Conservation (phyloP, 1,140 invertebrate species). For the Dinothrombium tinctorium region DNA sequence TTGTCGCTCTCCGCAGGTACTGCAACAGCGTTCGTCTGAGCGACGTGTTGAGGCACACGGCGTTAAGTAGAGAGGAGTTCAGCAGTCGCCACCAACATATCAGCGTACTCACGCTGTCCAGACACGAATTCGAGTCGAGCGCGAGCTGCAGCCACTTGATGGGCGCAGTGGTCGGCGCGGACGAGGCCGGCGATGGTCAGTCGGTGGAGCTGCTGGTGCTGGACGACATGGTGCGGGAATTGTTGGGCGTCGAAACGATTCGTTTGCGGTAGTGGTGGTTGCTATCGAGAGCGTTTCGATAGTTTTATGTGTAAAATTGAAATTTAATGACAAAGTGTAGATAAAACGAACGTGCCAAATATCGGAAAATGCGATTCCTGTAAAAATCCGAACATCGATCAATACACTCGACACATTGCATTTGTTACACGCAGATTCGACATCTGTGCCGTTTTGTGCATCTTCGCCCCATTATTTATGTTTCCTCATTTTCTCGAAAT, state of each 20-base stretch:
- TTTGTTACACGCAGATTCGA: too few relatives aligned
- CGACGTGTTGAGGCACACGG: conserved; percentile 11
- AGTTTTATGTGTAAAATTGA: neutral
- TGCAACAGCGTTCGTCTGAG: neutral
- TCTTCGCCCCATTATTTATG: too few relatives aligned
- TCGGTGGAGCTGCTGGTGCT: conserved; percentile 9
- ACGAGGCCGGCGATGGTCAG: conserved; percentile 1
- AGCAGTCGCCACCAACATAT: conserved; percentile 5
- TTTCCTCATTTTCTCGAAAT: too few relatives aligned
- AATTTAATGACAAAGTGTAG: too few relatives aligned
- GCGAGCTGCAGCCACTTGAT: neutral
- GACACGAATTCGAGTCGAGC: conserved; percentile 12
- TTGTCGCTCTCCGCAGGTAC: too few relatives aligned
- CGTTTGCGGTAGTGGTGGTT: conserved; percentile 11
- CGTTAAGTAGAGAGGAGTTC: conserved; percentile 10
- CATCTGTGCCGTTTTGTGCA: too few relatives aligned
- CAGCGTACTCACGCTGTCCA: conserved; percentile 10
- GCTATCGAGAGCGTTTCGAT: too few relatives aligned
- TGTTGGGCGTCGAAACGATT: conserved; percentile 14
- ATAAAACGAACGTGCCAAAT: too few relatives aligned
- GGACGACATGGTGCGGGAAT: conserved; percentile 12
- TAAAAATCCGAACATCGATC: too few relatives aligned
- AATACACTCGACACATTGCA: too few relatives aligned
- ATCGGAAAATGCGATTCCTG: too few relatives aligned
- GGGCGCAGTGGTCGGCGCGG: neutral